Percentiles rank a stretch among this genome's conserved stretches.
Evolutionary conservation across 2,113 vertebrate genomes (phyloP).

Genomic region (Melanostigma gelatinosum): DNA sequence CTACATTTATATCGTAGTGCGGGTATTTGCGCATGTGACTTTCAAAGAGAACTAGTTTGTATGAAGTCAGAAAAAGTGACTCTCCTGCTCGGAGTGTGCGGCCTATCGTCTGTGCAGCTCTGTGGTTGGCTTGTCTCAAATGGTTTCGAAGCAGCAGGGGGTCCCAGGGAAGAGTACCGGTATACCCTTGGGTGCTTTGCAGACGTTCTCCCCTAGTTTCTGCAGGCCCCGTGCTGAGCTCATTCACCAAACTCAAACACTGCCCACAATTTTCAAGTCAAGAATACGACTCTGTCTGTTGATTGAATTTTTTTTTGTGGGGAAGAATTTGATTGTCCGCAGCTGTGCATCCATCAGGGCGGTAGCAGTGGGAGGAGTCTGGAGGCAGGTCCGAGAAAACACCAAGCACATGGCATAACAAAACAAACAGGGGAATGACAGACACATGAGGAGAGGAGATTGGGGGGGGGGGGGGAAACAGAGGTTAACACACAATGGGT

Average conservation of each 20-base stretch:
- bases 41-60: constrained; percentile 13
- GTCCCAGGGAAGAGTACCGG: constrained; percentile 25
- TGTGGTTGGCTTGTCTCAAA: constrained; percentile 44
- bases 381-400: no score
- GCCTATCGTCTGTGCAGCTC: constrained; percentile 9
- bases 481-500: no score
- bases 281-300: constrained; percentile 10
- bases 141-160: constrained; percentile 44
- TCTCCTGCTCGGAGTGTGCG: neutral
- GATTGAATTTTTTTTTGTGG: constrained; percentile 14
- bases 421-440: no score
- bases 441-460: no score
- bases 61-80: constrained; percentile 32
- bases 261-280: constrained; percentile 34
- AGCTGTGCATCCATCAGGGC: no score
- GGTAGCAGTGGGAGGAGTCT: no score
- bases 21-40: constrained; percentile 24
- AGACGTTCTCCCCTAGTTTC: constrained; percentile 37
- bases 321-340: constrained; percentile 17
- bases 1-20: constrained; percentile 2
- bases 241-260: constrained; percentile 46
- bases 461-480: no score
- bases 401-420: no score
- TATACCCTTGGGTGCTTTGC: constrained; percentile 47
- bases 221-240: constrained; percentile 42